phyloP scores from a whole-genome alignment of 2,113 vertebrate genomes.

The Ovis aries region DNA sequence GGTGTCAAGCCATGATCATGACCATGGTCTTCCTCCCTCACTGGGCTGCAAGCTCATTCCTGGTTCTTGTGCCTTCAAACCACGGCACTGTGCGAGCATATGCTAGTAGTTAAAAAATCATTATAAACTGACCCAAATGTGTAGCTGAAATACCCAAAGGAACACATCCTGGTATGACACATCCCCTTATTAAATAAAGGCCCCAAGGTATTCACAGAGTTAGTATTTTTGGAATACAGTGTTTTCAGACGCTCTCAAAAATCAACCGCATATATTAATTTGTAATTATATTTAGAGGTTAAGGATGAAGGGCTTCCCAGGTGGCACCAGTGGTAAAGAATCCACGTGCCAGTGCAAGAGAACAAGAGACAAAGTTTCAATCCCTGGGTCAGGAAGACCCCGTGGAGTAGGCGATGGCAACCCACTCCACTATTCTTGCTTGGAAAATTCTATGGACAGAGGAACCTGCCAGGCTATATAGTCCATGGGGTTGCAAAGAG shows the following conservation, averaged over 20 bases:
- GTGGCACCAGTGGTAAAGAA: background rate
- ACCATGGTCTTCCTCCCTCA: fast-evolving
- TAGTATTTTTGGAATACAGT: background rate
- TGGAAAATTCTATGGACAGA: fast-evolving
- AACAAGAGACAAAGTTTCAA: background rate
- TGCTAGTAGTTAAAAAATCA: background rate
- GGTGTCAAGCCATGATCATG: fast-evolving
- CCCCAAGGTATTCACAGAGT: background rate
- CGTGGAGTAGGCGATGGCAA: background rate
- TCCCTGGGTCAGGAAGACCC: background rate
- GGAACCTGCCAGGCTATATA: background rate
- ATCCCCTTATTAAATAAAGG: background rate
- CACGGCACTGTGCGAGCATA: fast-evolving
- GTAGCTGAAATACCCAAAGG: background rate
- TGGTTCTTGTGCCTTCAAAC: background rate
- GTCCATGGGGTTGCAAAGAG: background rate
- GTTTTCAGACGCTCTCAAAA: background rate
- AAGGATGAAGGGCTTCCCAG: background rate
- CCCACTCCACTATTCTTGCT: background rate
- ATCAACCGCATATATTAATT: background rate
- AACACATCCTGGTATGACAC: background rate
- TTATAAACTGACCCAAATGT: no score
- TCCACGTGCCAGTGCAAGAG: fast-evolving
- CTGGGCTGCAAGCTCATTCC: background rate
- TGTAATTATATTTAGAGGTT: background rate